These are phyloP conservation scores for Oncorhynchus tshawytscha DNA, from an alignment of 2,113 vertebrate genomes.

Conservation along the genomic window DNA sequence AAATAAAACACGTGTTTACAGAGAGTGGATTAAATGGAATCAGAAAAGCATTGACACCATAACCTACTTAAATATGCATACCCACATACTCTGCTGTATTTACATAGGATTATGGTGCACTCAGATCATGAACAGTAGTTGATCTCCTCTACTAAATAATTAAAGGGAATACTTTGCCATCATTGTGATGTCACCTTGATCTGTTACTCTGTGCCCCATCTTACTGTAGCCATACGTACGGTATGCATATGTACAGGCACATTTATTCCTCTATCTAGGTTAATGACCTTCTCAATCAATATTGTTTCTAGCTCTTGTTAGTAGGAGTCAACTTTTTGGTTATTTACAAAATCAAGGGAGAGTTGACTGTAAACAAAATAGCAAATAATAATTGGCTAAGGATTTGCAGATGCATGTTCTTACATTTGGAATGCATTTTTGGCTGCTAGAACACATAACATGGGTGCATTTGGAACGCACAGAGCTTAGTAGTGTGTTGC, in stretches of 20 bases:
- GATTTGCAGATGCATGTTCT: constrained; percentile 5
- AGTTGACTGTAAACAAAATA: constrained; percentile 5
- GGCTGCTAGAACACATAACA: constrained; percentile 11
- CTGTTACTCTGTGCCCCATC: constrained; percentile 29
- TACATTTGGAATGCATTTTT: constrained; percentile 17
- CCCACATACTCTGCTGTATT: background rate
- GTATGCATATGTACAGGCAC: constrained; percentile 37
- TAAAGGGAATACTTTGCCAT: constrained; percentile 55
- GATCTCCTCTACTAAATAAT: constrained; percentile 40
- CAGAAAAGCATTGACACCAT: constrained; percentile 23
- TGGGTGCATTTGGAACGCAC: constrained; percentile 22
- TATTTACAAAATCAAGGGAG: constrained; percentile 15
- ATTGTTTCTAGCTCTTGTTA: constrained; percentile 17
- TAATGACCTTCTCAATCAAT: constrained; percentile 22
- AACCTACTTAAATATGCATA: constrained; percentile 17
- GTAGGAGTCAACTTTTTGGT: constrained; percentile 21
- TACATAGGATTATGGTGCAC: constrained; percentile 18
- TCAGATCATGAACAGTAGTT: constrained; percentile 1
- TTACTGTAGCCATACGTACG: constrained; percentile 23
- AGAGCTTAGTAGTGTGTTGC: constrained; percentile 20
- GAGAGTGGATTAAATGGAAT: constrained; percentile 5
- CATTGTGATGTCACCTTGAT: constrained; percentile 25
- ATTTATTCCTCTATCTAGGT: constrained; percentile 16
- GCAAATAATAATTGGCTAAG: constrained; percentile 9
- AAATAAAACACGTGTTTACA: constrained; percentile 1